Evolutionary conservation across 64 coral and sea anemone species (phyloP), one percentile per base, ranked within the genome.

Genomic region (Stichodactyla mertensii): DNA sequence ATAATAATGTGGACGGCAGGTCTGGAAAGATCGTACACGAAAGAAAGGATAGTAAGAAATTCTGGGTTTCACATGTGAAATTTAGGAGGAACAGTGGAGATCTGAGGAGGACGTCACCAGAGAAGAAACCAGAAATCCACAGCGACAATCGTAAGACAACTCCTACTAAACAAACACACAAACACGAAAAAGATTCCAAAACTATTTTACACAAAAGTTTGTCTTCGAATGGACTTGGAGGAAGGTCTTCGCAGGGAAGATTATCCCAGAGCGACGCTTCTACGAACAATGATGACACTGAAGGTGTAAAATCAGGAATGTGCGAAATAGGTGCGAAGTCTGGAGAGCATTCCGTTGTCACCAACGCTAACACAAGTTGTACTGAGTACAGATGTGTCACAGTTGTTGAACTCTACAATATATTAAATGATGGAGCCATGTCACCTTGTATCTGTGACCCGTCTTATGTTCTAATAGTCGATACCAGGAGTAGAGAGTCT

Each of bases 361-460:
- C 71, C 52, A 88, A 57, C 45, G 26, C 4, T 12, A 58, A 84
- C 19, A 83, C 11, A 61, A 27, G n/a, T 1, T 27, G 22, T 5
- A 16, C n/a, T 6, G 55, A 59, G 56, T 53, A 78, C 13, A 52
- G 31, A 18, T 85, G 20, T 15, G 6, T 85, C 28, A 91, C 26
- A 18, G 89, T 86, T 16, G 70, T 92, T 31, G 90, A 99, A 82
- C 87, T 99, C 45, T 99, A 99, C 69, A 99, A 99, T 57, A 95
- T 91, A 54, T 83, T 99, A 22, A 95, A 94, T 81, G 97, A 99
- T 84, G 97, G 97, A 20, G 89, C 88, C 9, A 56, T 95, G 18
- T 86, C 88, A 14, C 88, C 90, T 52, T 95, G 90, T 20, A 95
- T 99, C 24, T 95, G 91, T 59, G 93, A 95, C 70, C 92, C 93